Evolutionary conservation across 2,888 invertebrate species (phyloP).

Genomic region (Eupithecia subfuscata): DNA sequence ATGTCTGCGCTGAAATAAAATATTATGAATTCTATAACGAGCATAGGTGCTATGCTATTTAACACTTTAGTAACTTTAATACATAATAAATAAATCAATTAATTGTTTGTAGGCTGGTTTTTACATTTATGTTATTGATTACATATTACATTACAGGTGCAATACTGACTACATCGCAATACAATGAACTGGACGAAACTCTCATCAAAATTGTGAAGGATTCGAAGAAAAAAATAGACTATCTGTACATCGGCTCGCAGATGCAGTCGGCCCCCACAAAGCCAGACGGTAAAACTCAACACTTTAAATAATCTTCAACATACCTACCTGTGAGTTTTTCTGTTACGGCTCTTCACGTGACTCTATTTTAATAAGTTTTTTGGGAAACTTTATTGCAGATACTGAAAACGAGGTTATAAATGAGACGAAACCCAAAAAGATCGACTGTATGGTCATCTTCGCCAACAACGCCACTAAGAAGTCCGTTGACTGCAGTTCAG

Average conservation of each 20-base stretch:
- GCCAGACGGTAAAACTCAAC: neutral
- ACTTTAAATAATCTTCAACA: neutral
- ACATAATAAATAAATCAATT: no score
- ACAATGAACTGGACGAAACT: neutral
- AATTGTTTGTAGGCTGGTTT: no score
- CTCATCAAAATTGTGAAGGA: slow-evolving; percentile 6
- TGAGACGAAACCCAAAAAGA: neutral
- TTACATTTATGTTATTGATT: no score
- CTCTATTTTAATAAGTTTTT: neutral
- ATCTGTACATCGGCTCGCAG: neutral
- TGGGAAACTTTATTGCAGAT: neutral
- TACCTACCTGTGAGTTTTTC: neutral
- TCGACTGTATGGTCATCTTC: neutral
- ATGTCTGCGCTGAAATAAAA: no score
- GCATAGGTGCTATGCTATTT: no score
- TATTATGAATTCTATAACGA: no score
- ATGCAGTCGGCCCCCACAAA: neutral
- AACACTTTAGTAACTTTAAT: no score
- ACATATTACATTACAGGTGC: slow-evolving; percentile 1
- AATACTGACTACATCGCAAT: neutral
- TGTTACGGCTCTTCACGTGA: neutral
- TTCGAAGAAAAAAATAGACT: neutral
- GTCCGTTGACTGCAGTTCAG: neutral
- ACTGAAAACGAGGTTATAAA: neutral
- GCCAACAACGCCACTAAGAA: neutral